Conservation (phyloP, 2,888 invertebrate genomes). For the Netelia virgata region DNA sequence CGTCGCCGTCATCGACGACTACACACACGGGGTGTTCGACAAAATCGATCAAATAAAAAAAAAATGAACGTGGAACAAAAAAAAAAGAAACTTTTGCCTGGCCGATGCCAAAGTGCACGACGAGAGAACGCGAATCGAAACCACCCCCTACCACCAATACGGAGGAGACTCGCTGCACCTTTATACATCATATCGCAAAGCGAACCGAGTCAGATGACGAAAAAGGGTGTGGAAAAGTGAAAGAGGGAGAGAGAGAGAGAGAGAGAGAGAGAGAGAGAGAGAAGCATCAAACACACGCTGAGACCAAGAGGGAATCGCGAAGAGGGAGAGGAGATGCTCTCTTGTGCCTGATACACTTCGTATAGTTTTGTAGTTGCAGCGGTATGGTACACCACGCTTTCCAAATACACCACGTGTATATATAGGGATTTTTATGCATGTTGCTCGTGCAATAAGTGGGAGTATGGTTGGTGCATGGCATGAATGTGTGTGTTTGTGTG, state of each 20-base stretch:
- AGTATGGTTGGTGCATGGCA: slow-evolving; percentile 28
- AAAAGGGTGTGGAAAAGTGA: slow-evolving; percentile 38
- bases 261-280: slow-evolving; percentile 23
- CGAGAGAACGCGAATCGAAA: slow-evolving; percentile 78
- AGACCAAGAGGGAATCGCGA: slow-evolving; percentile 52
- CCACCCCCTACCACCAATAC: slow-evolving; percentile 22
- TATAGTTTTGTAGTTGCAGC: slow-evolving; percentile 40
- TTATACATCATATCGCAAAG: slow-evolving; percentile 68
- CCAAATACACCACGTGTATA: slow-evolving; percentile 10
- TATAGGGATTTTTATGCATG: not conserved
- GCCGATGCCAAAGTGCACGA: slow-evolving; percentile 79
- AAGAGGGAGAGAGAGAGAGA: slow-evolving; percentile 25
- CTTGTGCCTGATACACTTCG: slow-evolving; percentile 45
- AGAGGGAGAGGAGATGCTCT: slow-evolving; percentile 49
- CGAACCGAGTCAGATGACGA: slow-evolving; percentile 59
- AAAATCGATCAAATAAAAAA: slow-evolving; percentile 66
- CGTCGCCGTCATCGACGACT: slow-evolving; percentile 51
- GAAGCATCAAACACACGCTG: slow-evolving; percentile 57
- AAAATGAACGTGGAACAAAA: slow-evolving; percentile 57
- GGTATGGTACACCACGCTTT: slow-evolving; percentile 33
- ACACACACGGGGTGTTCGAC: slow-evolving; percentile 59
- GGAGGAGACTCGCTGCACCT: slow-evolving; percentile 57
- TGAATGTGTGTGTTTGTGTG: slow-evolving; percentile 1
- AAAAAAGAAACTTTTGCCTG: slow-evolving; percentile 79
- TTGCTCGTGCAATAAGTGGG: slow-evolving; percentile 52